Evolutionary conservation across 2,797 vertebrate species (phyloP).

Genomic region (Rhinogobio ventralis): DNA sequence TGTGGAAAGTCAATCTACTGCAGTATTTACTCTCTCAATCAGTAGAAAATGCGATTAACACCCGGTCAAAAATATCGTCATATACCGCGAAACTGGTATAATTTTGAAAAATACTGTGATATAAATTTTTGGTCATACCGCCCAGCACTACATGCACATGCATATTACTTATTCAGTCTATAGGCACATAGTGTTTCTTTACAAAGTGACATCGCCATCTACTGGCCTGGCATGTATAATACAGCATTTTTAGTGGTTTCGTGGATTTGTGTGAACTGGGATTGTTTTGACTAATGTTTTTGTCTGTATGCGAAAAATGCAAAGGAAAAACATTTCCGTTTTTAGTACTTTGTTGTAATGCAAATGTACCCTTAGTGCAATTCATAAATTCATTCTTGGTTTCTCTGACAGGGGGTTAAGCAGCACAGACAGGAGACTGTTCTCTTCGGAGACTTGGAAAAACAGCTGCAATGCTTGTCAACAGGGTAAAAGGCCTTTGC

Average conservation of each 20-base stretch:
- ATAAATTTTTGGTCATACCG: no score
- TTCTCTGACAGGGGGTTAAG: neutral
- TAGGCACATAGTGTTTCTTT: no score
- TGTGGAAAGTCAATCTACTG: no score
- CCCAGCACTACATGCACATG: no score
- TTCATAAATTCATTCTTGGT: constrained; percentile 1
- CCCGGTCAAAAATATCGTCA: no score
- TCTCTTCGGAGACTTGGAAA: constrained; percentile 39
- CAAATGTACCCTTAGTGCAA: neutral
- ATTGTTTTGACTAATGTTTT: neutral
- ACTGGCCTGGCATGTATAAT: neutral
- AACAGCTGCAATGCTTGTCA: constrained; percentile 55
- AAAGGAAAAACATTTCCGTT: neutral
- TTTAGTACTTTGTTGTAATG: neutral
- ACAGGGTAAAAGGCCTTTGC: constrained; percentile 29
- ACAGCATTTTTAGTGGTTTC: neutral
- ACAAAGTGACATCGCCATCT: neutral
- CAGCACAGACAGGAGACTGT: constrained; percentile 6
- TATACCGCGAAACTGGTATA: no score
- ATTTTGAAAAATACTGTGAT: no score
- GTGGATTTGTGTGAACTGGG: neutral
- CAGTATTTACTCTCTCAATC: no score
- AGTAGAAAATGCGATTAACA: no score
- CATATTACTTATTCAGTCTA: neutral
- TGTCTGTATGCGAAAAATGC: neutral